These are phyloP conservation scores for Vireo griseus DNA, from an alignment of 2,797 vertebrate species.

Conservation along the genomic window DNA sequence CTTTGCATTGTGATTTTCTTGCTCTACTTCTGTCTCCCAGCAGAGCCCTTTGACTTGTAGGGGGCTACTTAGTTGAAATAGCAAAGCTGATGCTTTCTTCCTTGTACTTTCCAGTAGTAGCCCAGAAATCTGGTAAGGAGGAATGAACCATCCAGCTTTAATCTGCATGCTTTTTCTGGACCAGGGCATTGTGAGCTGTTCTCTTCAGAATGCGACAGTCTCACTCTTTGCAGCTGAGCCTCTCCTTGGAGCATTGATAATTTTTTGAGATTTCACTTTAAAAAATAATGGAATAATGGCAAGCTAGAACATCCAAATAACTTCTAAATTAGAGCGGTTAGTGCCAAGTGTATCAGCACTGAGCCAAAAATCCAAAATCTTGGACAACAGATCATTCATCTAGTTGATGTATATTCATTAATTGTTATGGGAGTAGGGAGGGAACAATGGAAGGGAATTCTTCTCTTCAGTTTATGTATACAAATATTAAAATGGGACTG, in stretches of 20 bases:
- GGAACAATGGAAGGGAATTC: constrained; percentile 29
- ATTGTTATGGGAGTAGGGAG: not conserved
- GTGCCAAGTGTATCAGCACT: not conserved
- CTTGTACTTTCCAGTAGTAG: not conserved
- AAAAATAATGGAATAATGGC: constrained; percentile 44
- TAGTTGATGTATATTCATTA: constrained; percentile 44
- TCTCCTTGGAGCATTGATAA: not conserved
- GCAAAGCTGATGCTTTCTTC: not conserved
- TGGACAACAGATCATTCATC: constrained; percentile 16
- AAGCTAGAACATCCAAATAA: constrained; percentile 3
- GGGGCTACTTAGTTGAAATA: not conserved
- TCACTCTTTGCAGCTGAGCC: not conserved
- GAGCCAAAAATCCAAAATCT: constrained; percentile 39
- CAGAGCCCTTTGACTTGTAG: not conserved
- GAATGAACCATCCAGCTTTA: not conserved
- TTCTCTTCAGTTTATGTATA: not conserved
- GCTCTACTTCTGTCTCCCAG: not conserved
- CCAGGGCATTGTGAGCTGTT: not conserved
- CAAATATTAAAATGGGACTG: not conserved
- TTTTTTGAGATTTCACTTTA: not conserved
- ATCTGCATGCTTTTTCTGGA: not conserved
- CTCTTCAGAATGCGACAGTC: not conserved
- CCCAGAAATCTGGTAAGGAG: not conserved
- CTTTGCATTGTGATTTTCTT: not conserved
- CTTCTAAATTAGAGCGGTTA: not conserved